phyloP scores from a whole-genome alignment of 2,888 invertebrate genomes.

The Ochropleura leucogaster region DNA sequence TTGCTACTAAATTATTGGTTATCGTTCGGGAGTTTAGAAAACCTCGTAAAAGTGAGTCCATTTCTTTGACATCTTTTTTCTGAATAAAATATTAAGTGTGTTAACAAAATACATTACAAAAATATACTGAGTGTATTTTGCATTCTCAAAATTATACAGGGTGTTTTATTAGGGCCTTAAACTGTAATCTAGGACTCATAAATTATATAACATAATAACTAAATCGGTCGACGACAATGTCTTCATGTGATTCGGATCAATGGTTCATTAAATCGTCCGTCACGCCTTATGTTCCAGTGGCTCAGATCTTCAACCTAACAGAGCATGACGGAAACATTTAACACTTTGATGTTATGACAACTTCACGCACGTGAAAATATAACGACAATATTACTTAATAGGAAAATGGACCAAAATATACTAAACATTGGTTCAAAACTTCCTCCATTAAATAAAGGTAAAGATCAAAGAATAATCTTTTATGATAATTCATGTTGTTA shows the following conservation, averaged over 20 bases:
- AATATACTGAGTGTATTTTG: not conserved
- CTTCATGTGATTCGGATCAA: slow-evolving; percentile 37
- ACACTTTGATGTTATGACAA: slow-evolving; percentile 55
- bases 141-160: not conserved
- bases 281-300: slow-evolving; percentile 28
- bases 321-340: slow-evolving; percentile 50
- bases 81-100: not conserved
- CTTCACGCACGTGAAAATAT: slow-evolving; percentile 30
- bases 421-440: not conserved
- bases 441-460: not conserved
- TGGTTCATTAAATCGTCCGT: slow-evolving; percentile 51
- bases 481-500: slow-evolving; percentile 3
- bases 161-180: not conserved
- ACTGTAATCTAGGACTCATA: too few species aligned
- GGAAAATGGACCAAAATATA: slow-evolving; percentile 15
- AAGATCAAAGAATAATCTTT: slow-evolving; percentile 11
- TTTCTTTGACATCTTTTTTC: not conserved
- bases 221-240: slow-evolving; percentile 14
- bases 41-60: slow-evolving; percentile 74
- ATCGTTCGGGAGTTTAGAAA: slow-evolving; percentile 70
- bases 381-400: slow-evolving; percentile 32
- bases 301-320: slow-evolving; percentile 49
- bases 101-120: not conserved
- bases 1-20: slow-evolving; percentile 71
- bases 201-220: slow-evolving; percentile 16